Evolutionary conservation across 2,797 vertebrate genomes (phyloP), one percentile per base, ranked within the genome.

Genomic region (Aplochiton taeniatus): DNA sequence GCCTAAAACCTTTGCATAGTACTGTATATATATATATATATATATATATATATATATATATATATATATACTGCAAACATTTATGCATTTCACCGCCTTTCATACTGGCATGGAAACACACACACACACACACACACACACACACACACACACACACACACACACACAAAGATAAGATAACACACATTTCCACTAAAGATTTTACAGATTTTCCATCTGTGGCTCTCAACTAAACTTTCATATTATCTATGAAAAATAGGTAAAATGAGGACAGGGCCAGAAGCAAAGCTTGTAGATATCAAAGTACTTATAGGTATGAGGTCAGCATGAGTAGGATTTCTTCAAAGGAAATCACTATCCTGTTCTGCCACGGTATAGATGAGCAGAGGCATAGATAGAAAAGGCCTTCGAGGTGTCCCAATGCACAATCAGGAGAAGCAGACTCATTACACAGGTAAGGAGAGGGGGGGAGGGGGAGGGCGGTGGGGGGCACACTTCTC

Each of bases 271-370:
- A n/a, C 20, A 50, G 9, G 44, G 59, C 19, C 58, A 31, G 20
- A 47, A 61, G 50, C 54, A 51, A 43, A 43, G 43, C 47, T 41
- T 61, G 31, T 48, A 47, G 76, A 81, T 51, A 72, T 2, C 2
- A 31, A 31, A 31, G 31, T 31, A n/a, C n/a, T n/a, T n/a, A n/a
- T n/a, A 76, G 68, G 65, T 72, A 68, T 73, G 68, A 75, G 78
- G 75, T 73, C 68, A 68, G 81, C 78, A 80, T 64, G 75, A 78
- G 63, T 69, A 64, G 73, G 67, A 80, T 65, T 63, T 86, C 69
- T 81, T 80, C 80, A 69, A 66, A 64, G 57, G 46, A 71, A 82
- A 84, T 79, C 31, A 49, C 43, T 19, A 43, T 42, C 58, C 58
- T 55, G 63, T 68, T 70, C 63, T 83, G 69, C 65, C 49, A 47